phyloP scores from a whole-genome alignment of 1,140 invertebrate species.

The Drosophila willistoni region DNA sequence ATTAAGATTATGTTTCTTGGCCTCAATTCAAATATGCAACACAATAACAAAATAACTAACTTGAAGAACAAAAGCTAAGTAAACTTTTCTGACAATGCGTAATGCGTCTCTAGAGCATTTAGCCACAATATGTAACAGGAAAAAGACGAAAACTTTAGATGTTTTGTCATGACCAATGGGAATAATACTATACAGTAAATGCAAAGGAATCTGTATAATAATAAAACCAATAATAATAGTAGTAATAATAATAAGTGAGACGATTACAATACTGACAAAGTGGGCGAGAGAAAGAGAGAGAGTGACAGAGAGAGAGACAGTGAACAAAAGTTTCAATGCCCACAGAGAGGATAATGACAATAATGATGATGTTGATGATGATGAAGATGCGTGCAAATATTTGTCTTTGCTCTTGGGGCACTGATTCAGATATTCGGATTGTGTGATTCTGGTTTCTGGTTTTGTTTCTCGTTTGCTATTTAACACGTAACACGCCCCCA shows the following conservation, averaged over 20 bases:
- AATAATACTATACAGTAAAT: constrained; percentile 68
- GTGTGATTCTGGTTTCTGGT: constrained; percentile 62
- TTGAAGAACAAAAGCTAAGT: constrained; percentile 35
- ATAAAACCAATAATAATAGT: constrained; percentile 41
- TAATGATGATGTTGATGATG: constrained; percentile 3
- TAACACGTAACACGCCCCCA: constrained; percentile 78
- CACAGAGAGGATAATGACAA: constrained; percentile 5
- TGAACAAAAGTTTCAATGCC: constrained; percentile 45
- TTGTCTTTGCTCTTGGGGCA: constrained; percentile 22
- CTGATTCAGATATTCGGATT: constrained; percentile 29
- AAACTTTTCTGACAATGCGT: constrained; percentile 58
- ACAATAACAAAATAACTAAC: constrained; percentile 55
- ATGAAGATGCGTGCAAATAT: constrained; percentile 25
- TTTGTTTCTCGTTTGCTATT: constrained; percentile 71
- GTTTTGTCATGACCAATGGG: constrained; percentile 66
- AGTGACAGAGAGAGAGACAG: neutral
- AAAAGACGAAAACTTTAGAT: constrained; percentile 30
- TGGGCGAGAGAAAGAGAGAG: neutral
- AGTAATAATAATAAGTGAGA: constrained; percentile 34
- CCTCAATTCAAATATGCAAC: constrained; percentile 19
- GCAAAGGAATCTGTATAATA: constrained; percentile 58
- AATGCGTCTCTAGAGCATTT: constrained; percentile 70
- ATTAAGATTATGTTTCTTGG: constrained; percentile 50
- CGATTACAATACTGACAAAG: constrained; percentile 46
- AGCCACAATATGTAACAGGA: constrained; percentile 40